These are phyloP conservation scores for Rhinophrynus dorsalis DNA, from an alignment of 2,797 vertebrate species.

Conservation along the genomic window DNA sequence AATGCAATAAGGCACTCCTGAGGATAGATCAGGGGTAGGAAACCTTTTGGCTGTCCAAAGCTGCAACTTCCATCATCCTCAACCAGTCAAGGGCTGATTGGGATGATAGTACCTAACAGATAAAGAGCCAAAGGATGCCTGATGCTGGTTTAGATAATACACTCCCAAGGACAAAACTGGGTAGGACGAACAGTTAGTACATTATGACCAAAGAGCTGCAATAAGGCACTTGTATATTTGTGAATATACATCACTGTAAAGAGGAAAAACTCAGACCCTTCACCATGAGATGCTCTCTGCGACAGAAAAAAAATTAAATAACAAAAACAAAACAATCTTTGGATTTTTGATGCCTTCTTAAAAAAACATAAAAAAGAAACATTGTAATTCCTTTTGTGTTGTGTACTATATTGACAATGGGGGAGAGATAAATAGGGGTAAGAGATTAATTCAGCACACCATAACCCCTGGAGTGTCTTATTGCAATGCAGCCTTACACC, in stretches of 20 bases:
- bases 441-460: background rate
- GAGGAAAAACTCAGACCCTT: background rate
- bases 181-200: background rate
- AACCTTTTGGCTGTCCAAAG: too few relatives aligned
- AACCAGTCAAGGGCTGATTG: too few relatives aligned
- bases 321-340: background rate
- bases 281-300: background rate
- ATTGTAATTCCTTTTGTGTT: background rate
- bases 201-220: background rate
- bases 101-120: too few relatives aligned
- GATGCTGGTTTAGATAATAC: too few relatives aligned
- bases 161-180: background rate
- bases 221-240: background rate
- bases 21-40: too few relatives aligned
- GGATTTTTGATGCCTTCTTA: background rate
- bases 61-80: too few relatives aligned
- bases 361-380: background rate
- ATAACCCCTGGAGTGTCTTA: background rate
- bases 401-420: background rate
- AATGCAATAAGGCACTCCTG: background rate
- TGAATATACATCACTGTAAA: background rate
- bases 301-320: background rate
- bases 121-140: too few relatives aligned
- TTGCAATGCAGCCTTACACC: background rate
- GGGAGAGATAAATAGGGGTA: background rate